Conservation (phyloP, 2,113 vertebrate genomes). For the Elaphurus davidianus region DNA sequence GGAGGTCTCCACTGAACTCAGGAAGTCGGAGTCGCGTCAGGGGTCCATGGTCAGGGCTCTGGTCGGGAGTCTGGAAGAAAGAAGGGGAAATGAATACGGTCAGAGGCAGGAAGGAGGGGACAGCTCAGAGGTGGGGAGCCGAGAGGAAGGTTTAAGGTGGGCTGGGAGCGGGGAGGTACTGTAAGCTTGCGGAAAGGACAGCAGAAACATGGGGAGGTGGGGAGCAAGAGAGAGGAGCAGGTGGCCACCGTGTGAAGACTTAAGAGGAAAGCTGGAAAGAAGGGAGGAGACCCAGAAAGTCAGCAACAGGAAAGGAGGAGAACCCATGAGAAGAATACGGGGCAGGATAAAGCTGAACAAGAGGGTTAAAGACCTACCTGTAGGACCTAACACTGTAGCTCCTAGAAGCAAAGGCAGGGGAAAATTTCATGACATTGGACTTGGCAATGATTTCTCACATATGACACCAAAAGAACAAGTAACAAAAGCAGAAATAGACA, state of each 20-base stretch:
- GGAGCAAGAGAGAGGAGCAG: neutral
- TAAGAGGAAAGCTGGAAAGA: neutral
- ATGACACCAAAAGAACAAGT: neutral
- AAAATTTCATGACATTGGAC: neutral
- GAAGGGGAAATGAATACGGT: neutral
- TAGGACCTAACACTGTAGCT: neutral
- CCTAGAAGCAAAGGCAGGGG: neutral
- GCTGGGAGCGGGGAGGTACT: neutral
- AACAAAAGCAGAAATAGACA: neutral
- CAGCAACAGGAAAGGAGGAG: neutral
- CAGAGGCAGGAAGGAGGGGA: neutral
- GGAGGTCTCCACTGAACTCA: slow-evolving; percentile 47
- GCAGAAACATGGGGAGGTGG: neutral
- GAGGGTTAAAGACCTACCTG: neutral
- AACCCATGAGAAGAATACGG: neutral
- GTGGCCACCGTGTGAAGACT: neutral
- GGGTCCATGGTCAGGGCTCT: slow-evolving; percentile 56
- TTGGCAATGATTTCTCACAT: neutral
- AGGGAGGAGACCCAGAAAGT: neutral
- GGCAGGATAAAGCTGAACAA: neutral
- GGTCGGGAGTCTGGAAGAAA: slow-evolving; percentile 56
- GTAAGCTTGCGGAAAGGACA: neutral
- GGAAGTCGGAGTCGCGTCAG: slow-evolving; percentile 47
- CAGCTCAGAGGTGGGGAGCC: neutral
- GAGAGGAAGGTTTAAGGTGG: neutral